Percentiles rank a stretch among this genome's conserved stretches.
These are phyloP conservation scores for Xestobium rufovillosum DNA, from an alignment of 2,888 invertebrate genomes.

Conservation along the genomic window DNA sequence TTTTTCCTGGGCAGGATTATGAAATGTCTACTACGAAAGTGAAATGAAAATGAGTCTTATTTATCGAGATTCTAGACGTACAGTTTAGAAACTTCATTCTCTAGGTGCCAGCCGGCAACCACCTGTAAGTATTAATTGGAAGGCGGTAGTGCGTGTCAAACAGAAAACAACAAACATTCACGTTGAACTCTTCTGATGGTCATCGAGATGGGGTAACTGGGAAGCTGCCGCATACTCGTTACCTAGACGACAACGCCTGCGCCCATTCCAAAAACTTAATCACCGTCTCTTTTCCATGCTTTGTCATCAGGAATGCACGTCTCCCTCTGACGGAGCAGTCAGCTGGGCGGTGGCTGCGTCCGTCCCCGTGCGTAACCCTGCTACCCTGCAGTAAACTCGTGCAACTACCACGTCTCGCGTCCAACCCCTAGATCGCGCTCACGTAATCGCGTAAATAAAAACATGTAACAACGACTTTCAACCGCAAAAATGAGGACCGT, in stretches of 20 bases:
- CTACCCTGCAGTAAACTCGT: constrained; percentile 17
- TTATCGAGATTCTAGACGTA: too few relatives aligned
- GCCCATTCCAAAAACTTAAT: constrained; percentile 27
- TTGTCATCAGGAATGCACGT: constrained; percentile 35
- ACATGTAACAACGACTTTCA: neutral
- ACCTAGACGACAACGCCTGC: constrained; percentile 42
- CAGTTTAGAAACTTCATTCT: too few relatives aligned
- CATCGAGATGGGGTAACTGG: constrained; percentile 22
- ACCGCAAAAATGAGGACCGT: too few relatives aligned
- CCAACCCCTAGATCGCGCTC: constrained; percentile 25
- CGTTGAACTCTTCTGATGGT: constrained; percentile 17
- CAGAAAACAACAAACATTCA: too few relatives aligned
- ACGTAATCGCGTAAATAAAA: neutral
- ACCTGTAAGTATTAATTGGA: constrained; percentile 18
- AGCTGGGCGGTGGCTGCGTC: constrained; percentile 48
- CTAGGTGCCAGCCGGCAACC: too few relatives aligned
- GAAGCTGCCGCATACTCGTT: constrained; percentile 30
- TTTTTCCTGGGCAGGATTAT: too few relatives aligned
- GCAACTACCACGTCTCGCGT: constrained; percentile 21
- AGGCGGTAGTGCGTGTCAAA: too few relatives aligned
- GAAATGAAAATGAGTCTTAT: too few relatives aligned
- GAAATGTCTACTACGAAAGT: too few relatives aligned
- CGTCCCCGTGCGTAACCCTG: constrained; percentile 36
- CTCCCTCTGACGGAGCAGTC: constrained; percentile 39
- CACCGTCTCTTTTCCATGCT: constrained; percentile 29